Conservation (phyloP, 2,888 invertebrate genomes). For the Sesamia inferens region DNA sequence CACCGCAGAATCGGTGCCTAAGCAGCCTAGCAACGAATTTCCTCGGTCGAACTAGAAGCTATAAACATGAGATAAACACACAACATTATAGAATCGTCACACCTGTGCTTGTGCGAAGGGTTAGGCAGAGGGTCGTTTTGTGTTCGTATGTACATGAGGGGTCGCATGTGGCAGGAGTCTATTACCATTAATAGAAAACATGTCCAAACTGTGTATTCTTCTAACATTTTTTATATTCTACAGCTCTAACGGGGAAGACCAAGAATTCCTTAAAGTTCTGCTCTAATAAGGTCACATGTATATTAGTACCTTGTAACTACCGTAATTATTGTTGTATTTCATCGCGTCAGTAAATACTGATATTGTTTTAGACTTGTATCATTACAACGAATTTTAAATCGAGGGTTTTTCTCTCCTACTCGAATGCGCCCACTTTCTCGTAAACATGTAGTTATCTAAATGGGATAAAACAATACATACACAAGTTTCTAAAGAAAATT, state of each 20-base stretch:
- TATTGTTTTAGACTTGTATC: conserved; percentile 18
- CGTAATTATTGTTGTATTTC: neutral
- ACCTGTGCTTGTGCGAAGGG: conserved; percentile 52
- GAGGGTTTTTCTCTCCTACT: neutral
- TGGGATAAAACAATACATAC: neutral
- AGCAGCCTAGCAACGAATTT: neutral
- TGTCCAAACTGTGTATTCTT: conserved; percentile 15
- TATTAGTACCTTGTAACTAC: neutral
- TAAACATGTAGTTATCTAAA: conserved; percentile 3
- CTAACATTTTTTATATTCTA: conserved; percentile 13
- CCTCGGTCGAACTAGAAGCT: conserved; percentile 1
- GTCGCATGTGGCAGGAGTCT: conserved; percentile 24
- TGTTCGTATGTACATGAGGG: conserved; percentile 32
- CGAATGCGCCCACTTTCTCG: neutral
- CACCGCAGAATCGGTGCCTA: neutral
- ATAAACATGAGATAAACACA: conserved; percentile 34
- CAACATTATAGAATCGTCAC: conserved; percentile 38
- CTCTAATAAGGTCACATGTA: neutral
- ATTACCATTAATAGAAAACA: conserved; percentile 35
- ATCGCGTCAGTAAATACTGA: neutral
- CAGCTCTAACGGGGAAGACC: neutral
- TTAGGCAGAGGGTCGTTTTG: conserved; percentile 46
- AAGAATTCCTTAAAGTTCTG: neutral
- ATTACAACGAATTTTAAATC: conserved; percentile 15
- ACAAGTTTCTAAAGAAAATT: conserved; percentile 11